Evolutionary conservation across 2,888 invertebrate species (phyloP), one percentile per base, ranked within the genome.

Genomic region (Stratiomys singularior): DNA sequence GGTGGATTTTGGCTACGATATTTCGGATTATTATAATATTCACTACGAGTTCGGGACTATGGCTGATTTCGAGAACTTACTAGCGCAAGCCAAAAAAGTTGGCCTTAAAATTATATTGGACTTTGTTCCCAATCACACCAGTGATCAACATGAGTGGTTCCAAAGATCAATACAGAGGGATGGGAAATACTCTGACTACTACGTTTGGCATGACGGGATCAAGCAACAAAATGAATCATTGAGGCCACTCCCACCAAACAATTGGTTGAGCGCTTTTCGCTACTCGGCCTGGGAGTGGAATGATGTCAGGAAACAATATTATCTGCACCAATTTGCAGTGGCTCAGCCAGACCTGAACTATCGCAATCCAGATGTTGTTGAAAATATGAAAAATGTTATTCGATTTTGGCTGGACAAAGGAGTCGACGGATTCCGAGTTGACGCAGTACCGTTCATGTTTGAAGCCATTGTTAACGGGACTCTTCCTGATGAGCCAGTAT

Each of bases 141-240:
- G 95, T 80, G 91, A 92, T 69, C 88, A 93, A 81, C 94, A 96
- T 67, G 89, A 91, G 1, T 98, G 97, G 94, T 98, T 98, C 86
- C 84, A 86, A 27, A 89, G 91, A 76, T 96, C 96, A 0, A 88
- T 91, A 1, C 87, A 89, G 0, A 86, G 86, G 0, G 89, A 90
- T 72, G 88, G 89, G 0, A 89, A 89, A 0, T 96, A 91, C 83
- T 91, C 89, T 30, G 91, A 95, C 82, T 95, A 89, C 84, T 96
- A 94, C 81, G 85, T 96, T 9, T 97, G 97, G 96, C 85, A 86
- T 79, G 82, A 83, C 7, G 87, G 87, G 3, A 83, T 86, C 64
- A 66, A 66, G 21, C 4, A 21, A 23, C 15, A 69, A 9, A 18
- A 46, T 46, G 25, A 21, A 11, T 1, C 47, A 0, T 21, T 21